Conservation (phyloP, 2,113 vertebrate species). For the Mormyrus iriodes region DNA sequence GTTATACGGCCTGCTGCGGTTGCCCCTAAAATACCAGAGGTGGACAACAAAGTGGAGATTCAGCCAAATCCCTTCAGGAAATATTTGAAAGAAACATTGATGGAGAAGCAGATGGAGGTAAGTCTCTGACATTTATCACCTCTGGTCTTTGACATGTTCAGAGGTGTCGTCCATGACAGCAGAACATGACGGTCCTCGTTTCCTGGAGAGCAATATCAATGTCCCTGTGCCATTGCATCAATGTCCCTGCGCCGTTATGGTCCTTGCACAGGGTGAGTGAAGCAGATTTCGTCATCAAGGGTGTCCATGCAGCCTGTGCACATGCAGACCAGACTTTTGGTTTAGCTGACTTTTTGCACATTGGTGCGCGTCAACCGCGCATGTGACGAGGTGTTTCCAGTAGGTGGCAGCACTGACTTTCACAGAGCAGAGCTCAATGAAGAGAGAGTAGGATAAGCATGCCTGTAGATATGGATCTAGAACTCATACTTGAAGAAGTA, state of each 20-base stretch:
- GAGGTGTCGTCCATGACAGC: not conserved
- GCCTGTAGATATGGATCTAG: not conserved
- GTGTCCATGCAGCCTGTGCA: not conserved
- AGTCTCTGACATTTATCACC: constrained; percentile 8
- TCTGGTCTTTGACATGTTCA: not conserved
- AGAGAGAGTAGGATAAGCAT: not conserved
- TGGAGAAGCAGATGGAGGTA: constrained; percentile 63
- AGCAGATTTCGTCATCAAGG: not conserved
- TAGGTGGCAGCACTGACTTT: not conserved
- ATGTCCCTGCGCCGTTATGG: not conserved
- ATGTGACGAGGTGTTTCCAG: not conserved
- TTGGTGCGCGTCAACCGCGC: not conserved
- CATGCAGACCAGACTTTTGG: not conserved
- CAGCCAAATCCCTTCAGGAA: constrained; percentile 69
- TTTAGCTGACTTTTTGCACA: not conserved
- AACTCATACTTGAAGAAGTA: not conserved
- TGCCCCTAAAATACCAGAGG: constrained; percentile 61
- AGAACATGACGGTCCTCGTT: not conserved
- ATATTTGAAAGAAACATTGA: constrained; percentile 53
- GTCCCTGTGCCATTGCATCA: not conserved
- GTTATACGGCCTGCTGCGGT: constrained; percentile 72
- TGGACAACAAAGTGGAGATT: constrained; percentile 57
- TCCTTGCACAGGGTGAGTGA: not conserved
- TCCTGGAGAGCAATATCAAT: not conserved
- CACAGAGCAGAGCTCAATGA: not conserved